Evolutionary conservation across 1,140 invertebrate species (phyloP).

Genomic region (Macrobrachium rosenbergii): DNA sequence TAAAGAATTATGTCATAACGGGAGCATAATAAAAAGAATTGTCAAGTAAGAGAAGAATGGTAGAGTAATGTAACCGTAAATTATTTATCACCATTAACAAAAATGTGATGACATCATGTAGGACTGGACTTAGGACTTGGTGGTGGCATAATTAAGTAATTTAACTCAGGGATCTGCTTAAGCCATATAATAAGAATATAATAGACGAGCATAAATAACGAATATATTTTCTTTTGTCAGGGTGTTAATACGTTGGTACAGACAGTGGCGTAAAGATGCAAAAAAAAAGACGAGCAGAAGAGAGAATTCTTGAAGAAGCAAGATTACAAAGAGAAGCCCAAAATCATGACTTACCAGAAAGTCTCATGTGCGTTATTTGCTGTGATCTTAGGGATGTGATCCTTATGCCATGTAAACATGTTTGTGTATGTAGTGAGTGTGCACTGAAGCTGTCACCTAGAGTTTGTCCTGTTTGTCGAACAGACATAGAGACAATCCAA

Average conservation of each 20-base stretch:
- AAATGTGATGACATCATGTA: too few species aligned
- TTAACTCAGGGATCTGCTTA: too few species aligned
- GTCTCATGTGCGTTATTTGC: conserved; percentile 54
- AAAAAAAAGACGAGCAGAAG: not conserved
- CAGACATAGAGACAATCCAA: conserved; percentile 46
- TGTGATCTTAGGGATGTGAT: conserved; percentile 45
- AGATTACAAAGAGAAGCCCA: not conserved
- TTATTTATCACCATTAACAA: too few species aligned
- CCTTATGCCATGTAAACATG: conserved; percentile 39
- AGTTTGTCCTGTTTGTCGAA: conserved; percentile 47
- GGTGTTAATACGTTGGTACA: conserved; percentile 7
- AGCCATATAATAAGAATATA: too few species aligned
- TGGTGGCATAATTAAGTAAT: too few species aligned
- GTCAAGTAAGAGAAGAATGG: too few species aligned
- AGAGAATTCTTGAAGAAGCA: conserved; percentile 39
- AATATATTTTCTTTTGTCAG: not conserved
- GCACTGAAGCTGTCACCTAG: conserved; percentile 30
- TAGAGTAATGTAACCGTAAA: too few species aligned
- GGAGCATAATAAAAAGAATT: too few species aligned
- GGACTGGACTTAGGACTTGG: too few species aligned
- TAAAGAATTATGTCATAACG: too few species aligned
- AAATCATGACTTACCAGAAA: conserved; percentile 40
- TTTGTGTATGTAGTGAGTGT: conserved; percentile 50
- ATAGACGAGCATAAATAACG: too few species aligned
- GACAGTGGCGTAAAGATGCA: conserved; percentile 8